Evolutionary conservation across 2,888 invertebrate species (phyloP), one percentile per base, ranked within the genome.

Genomic region (Torymus tubicola): DNA sequence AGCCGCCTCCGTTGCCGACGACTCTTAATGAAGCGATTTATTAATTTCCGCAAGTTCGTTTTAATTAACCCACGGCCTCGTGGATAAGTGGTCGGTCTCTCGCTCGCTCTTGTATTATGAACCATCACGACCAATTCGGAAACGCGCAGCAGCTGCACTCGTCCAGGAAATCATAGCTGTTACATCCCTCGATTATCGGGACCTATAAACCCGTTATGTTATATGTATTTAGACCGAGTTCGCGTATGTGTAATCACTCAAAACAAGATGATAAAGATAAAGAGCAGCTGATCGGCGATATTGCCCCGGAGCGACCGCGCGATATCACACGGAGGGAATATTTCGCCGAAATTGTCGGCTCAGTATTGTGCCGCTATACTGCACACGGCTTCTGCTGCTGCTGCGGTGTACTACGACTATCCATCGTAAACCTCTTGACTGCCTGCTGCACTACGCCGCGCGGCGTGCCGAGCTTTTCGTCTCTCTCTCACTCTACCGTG

Each of bases 31-130:
- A 70, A 58, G 71, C 71, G 60, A 71, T 71, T 71, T 71, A 71
- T 71, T 71, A 71, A 71, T 70, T 58, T 58, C 57, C 69, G 50
- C 12, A 18, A 70, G 70, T 58, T 69, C 58, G 42, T 58, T 69
- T 69, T 31, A 69, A 69, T 69, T 58, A 69, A 69, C 69, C 42
- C 42, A 8, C 42, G 8, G 42, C 42, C 42, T 8, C 8, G 42
- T 1, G 42, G 42, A 42, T 42, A 42, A 42, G 42, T 42, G 42
- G 8, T 67, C 67, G 52, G 18, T 2, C 12, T 18, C 16, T 57
- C 14, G n/a, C 5, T 14, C 57, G 57, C n/a, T 14, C 3, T 4
- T 57, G 16, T n/a, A 57, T 57, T 57, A 57, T 57, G 16, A n/a
- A 57, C 16, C 5, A 14, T 11, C n/a, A n/a, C n/a, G n/a, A n/a